A percentile compares a stretch with the other conserved stretches of the same genome.
phyloP scores from a whole-genome alignment of 2,113 vertebrate species.

The Mus musculus region GRCm39 chr3:136165001-136165500 shows the following conservation, averaged over 20 bases:
- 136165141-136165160: not conserved
- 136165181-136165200: not conserved
- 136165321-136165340: not conserved
- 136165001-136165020: no score
- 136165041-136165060: no score
- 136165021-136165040: no score
- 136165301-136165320: not conserved
- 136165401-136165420: not conserved
- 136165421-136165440: not conserved
- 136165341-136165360: not conserved
- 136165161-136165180: not conserved
- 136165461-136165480: not conserved
- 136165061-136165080: no score
- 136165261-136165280: not conserved
- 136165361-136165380: not conserved
- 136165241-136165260: not conserved
- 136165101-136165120: not conserved
- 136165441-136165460: not conserved
- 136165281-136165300: not conserved
- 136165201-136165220: fast-evolving
- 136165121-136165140: not conserved
- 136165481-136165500: not conserved
- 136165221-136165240: no score
- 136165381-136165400: not conserved
- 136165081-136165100: no score